Percentiles rank a stretch among this genome's conserved stretches.
Conservation (phyloP, 1,140 invertebrate species). For the Drosophila yakuba region DNA sequence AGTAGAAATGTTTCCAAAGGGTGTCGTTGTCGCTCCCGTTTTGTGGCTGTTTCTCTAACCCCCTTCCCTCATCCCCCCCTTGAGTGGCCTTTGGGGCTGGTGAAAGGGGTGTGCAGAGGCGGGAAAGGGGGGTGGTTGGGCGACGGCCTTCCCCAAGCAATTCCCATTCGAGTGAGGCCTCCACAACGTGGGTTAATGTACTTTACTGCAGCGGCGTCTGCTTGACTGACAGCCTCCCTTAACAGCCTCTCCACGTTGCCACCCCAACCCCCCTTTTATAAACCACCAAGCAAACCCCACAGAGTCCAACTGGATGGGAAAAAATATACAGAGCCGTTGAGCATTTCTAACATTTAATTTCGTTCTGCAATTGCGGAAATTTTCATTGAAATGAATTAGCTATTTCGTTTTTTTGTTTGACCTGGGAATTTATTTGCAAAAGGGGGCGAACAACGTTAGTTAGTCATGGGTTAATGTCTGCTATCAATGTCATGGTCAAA, state of each 20-base stretch:
- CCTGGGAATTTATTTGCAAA: constrained; percentile 31
- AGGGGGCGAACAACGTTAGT: constrained; percentile 19
- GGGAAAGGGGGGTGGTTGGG: not conserved
- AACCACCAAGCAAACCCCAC: not conserved
- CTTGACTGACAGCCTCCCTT: constrained; percentile 56
- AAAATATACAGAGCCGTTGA: constrained; percentile 33
- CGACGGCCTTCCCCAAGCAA: constrained; percentile 53
- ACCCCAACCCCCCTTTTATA: not conserved
- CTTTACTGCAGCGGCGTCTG: constrained; percentile 70
- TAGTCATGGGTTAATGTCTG: constrained; percentile 58
- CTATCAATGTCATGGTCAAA: constrained; percentile 73
- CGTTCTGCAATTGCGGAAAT: constrained; percentile 74
- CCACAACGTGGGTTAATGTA: constrained; percentile 73
- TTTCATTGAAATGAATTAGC: constrained; percentile 82
- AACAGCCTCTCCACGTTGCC: constrained; percentile 6
- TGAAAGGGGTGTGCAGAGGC: constrained; percentile 1
- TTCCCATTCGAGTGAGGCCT: constrained; percentile 39
- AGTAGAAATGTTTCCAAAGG: constrained; percentile 55
- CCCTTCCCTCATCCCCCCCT: not conserved
- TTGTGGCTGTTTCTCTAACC: constrained; percentile 19
- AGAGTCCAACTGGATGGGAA: constrained; percentile 32
- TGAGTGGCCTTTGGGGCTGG: constrained; percentile 40
- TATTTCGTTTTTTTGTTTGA: constrained; percentile 15
- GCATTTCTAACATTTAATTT: constrained; percentile 77
- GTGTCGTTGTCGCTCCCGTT: constrained; percentile 52